Conservation (phyloP, 2,888 invertebrate genomes). For the Chaetoderma sp. region DNA sequence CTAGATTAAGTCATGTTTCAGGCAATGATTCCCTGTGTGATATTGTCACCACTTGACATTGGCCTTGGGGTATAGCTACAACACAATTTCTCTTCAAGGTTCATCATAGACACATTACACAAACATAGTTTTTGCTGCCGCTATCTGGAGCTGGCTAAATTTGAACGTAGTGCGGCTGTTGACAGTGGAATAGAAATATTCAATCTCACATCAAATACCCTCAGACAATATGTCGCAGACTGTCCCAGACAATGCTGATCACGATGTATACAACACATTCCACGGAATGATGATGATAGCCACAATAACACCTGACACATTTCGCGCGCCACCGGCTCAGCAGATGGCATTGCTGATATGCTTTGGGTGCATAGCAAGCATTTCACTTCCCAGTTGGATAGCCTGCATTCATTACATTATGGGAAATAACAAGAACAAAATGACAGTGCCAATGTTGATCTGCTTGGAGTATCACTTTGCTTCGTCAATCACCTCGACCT, state of each 20-base stretch:
- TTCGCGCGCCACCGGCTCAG: no score
- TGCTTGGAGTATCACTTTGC: conserved; percentile 15
- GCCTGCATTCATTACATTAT: conserved; percentile 4
- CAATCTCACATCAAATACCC: conserved; percentile 27
- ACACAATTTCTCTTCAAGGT: no score
- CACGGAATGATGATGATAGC: conserved; percentile 48
- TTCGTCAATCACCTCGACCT: conserved; percentile 1
- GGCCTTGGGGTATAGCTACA: conserved; percentile 38
- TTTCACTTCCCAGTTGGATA: conserved; percentile 23
- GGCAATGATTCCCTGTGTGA: conserved; percentile 22
- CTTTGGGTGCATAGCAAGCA: conserved; percentile 23
- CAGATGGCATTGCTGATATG: conserved; percentile 6
- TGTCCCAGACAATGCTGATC: conserved; percentile 49
- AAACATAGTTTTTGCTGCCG: conserved; percentile 37
- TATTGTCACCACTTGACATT: conserved; percentile 38
- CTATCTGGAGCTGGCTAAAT: conserved; percentile 38
- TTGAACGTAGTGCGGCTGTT: conserved; percentile 37
- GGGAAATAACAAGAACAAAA: conserved; percentile 4
- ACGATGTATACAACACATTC: conserved; percentile 42
- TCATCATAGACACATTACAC: conserved; percentile 40
- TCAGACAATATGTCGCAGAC: no score
- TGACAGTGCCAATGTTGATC: conserved; percentile 9
- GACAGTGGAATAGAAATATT: conserved; percentile 23
- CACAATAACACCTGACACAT: conserved; percentile 34
- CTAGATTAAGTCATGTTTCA: conserved; percentile 41